Conservation (phyloP, 2,888 invertebrate species). For the Anaspis maculata region DNA sequence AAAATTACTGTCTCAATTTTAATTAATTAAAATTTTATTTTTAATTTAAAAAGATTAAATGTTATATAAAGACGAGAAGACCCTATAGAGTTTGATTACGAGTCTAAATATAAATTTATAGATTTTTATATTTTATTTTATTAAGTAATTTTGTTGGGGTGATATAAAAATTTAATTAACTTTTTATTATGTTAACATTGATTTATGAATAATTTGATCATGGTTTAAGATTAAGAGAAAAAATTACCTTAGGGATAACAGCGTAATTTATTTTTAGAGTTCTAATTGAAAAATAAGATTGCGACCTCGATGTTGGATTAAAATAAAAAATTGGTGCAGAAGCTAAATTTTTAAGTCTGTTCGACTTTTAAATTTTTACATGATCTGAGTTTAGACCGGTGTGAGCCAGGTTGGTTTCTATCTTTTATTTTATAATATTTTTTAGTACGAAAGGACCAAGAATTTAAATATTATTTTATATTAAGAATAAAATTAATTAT, state of each 20-base stretch:
- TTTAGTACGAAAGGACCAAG: conserved; percentile 75
- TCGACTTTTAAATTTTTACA: conserved; percentile 77
- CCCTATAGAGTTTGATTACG: conserved; percentile 63
- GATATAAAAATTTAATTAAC: conserved; percentile 53
- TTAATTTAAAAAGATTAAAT: conserved; percentile 61
- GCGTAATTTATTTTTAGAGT: conserved; percentile 70
- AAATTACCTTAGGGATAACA: conserved; percentile 82
- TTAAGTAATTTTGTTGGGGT: conserved; percentile 53
- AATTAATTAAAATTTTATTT: conserved; percentile 48
- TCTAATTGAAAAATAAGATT: conserved; percentile 65
- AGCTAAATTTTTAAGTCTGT: conserved; percentile 65
- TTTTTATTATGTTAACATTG: conserved; percentile 44
- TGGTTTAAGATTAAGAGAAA: conserved; percentile 54
- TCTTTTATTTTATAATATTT: conserved; percentile 54
- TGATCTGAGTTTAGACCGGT: conserved; percentile 85
- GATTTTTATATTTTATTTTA: neutral
- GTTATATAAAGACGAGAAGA: conserved; percentile 64
- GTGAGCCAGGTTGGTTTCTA: conserved; percentile 82
- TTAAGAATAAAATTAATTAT: conserved; percentile 40
- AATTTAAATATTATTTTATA: conserved; percentile 49
- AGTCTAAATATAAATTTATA: neutral
- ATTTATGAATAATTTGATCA: conserved; percentile 48
- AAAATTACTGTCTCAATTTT: conserved; percentile 54
- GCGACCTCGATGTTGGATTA: conserved; percentile 89
- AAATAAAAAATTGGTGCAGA: conserved; percentile 58